Percentiles rank a stretch among this genome's conserved stretches.
Conservation (phyloP, 1,140 invertebrate species). For the Nasonia vitripennis region DNA sequence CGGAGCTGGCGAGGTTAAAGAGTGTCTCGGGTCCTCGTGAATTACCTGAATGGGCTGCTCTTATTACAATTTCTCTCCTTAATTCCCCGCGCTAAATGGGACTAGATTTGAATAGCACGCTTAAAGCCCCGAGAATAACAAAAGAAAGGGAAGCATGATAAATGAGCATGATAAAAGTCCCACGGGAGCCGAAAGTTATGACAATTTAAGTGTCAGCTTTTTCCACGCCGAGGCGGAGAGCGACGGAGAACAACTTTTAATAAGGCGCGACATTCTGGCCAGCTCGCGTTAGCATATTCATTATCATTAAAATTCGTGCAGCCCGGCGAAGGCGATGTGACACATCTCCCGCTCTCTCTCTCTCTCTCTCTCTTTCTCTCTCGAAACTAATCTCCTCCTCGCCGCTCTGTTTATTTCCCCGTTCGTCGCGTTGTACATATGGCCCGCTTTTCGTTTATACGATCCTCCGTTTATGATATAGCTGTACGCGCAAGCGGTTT, state of each 20-base stretch:
- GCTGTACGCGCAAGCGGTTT: not conserved
- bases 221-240: not conserved
- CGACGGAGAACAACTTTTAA: slow-evolving; percentile 2
- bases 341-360: not conserved
- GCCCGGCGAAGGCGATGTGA: not conserved
- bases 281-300: slow-evolving; percentile 19
- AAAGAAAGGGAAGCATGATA: not conserved
- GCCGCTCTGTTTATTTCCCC: not conserved
- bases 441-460: not conserved
- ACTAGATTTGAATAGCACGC: slow-evolving; percentile 48
- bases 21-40: not conserved
- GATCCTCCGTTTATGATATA: not conserved
- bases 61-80: slow-evolving; percentile 44
- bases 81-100: slow-evolving; percentile 17
- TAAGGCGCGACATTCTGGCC: not conserved
- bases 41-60: not conserved
- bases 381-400: not conserved
- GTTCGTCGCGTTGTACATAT: not conserved
- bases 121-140: slow-evolving; percentile 40
- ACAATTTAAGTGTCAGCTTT: slow-evolving; percentile 41
- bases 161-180: slow-evolving; percentile 6
- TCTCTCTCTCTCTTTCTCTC: not conserved
- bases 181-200: slow-evolving; percentile 27
- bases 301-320: slow-evolving; percentile 23
- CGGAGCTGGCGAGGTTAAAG: not conserved